These are phyloP conservation scores for Ciconia boyciana DNA, from an alignment of 2,113 vertebrate species.

Conservation along the genomic window DNA sequence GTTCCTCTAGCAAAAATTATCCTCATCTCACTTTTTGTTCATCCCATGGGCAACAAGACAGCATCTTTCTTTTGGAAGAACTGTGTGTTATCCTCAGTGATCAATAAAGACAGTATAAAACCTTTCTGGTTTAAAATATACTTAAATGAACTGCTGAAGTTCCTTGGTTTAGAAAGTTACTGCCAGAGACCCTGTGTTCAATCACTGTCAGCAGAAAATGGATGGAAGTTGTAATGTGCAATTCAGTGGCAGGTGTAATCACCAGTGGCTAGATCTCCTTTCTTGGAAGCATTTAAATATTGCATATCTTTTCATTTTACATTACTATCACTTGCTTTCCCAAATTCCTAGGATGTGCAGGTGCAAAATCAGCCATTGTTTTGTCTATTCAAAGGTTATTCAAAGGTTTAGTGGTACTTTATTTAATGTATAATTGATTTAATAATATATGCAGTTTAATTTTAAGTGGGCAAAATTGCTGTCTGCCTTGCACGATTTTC, in stretches of 20 bases:
- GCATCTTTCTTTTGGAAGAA: background rate
- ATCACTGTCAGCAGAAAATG: slow-evolving; percentile 9
- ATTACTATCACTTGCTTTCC: background rate
- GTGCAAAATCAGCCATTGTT: background rate
- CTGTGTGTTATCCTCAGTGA: background rate
- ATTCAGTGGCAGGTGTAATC: background rate
- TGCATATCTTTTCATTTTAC: background rate
- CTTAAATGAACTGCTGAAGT: background rate
- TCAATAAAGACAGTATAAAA: background rate
- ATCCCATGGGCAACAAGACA: background rate
- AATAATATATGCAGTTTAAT: background rate
- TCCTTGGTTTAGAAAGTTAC: slow-evolving; percentile 20
- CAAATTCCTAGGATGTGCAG: background rate
- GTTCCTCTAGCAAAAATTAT: background rate
- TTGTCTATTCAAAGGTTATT: background rate
- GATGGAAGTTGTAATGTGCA: slow-evolving; percentile 14
- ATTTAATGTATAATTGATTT: background rate
- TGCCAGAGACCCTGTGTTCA: background rate
- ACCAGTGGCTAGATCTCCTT: background rate
- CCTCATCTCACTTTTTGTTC: background rate
- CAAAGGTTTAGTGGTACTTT: background rate
- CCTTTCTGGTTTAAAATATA: background rate
- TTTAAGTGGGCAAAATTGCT: background rate
- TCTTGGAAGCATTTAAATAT: background rate
- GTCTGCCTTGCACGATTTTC: background rate